Percentiles rank a stretch among this genome's conserved stretches.
Conservation (phyloP, 64 coral and sea anemone species). For the Acropora tenuis region DNA sequence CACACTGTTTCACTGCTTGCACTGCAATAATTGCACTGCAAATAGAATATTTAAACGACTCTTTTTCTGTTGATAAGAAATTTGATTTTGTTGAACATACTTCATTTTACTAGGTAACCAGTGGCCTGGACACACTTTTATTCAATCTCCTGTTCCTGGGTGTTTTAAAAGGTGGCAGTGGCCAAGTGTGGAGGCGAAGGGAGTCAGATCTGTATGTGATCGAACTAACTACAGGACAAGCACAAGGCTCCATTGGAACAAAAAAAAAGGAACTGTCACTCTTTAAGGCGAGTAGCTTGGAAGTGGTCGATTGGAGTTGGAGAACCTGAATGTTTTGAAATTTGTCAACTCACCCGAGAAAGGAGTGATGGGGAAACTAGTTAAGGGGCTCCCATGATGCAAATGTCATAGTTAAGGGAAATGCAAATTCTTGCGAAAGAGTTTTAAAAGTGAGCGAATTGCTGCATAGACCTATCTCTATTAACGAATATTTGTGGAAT, state of each 20-base stretch:
- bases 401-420: too few species aligned
- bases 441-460: too few species aligned
- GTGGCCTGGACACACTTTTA: constrained; percentile 78
- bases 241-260: neutral
- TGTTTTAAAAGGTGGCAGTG: constrained; percentile 63
- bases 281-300: neutral
- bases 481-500: too few species aligned
- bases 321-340: too few species aligned
- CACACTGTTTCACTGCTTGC: too few species aligned
- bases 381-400: too few species aligned
- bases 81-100: neutral
- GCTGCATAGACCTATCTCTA: too few species aligned
- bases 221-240: constrained; percentile 65
- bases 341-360: neutral
- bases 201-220: constrained; percentile 88
- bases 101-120: constrained; percentile 56
- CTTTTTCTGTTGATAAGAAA: too few species aligned
- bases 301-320: neutral
- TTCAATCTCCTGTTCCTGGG: constrained; percentile 85
- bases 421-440: too few species aligned
- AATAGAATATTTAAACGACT: too few species aligned
- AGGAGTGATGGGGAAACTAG: neutral
- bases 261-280: neutral
- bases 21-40: too few species aligned
- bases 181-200: constrained; percentile 83